A percentile compares a stretch with the other conserved stretches of the same genome.
Evolutionary conservation across 2,113 vertebrate genomes (phyloP).

Genomic region (Thryonomys swinderianus): DNA sequence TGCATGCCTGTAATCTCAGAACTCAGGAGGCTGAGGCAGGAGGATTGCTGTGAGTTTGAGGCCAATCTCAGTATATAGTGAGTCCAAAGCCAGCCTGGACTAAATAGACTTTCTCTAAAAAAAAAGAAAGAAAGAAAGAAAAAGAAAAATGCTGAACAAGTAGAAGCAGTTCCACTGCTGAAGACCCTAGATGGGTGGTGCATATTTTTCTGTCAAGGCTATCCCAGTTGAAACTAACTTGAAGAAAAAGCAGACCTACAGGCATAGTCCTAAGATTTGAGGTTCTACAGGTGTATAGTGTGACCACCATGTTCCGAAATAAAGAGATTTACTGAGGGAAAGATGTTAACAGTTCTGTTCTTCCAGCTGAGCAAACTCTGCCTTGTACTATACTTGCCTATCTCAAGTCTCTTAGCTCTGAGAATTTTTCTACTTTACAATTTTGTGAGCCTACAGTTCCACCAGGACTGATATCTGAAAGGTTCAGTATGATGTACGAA

Average conservation of each 20-base stretch:
- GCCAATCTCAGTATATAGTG: no score
- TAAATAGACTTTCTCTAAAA: no score
- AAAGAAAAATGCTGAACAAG: background rate
- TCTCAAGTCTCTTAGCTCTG: background rate
- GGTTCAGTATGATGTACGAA: background rate
- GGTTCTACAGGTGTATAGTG: background rate
- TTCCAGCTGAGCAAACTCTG: conserved; percentile 4
- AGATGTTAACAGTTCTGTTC: background rate
- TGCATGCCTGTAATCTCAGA: no score
- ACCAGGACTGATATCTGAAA: background rate
- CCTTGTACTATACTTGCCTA: background rate
- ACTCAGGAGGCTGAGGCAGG: no score
- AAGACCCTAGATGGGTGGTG: background rate
- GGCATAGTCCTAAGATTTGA: background rate
- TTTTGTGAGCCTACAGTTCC: background rate
- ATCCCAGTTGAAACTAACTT: background rate
- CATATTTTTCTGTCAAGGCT: background rate
- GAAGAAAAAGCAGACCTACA: background rate
- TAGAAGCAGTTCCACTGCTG: background rate
- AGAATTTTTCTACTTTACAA: conserved; percentile 26
- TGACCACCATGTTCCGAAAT: background rate
- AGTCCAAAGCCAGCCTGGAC: no score
- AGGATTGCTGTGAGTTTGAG: no score
- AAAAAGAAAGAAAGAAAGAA: no score
- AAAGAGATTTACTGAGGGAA: background rate